These are phyloP conservation scores for Petrocephalus schoutedeni DNA, from an alignment of 2,797 vertebrate genomes.

Conservation along the genomic window DNA sequence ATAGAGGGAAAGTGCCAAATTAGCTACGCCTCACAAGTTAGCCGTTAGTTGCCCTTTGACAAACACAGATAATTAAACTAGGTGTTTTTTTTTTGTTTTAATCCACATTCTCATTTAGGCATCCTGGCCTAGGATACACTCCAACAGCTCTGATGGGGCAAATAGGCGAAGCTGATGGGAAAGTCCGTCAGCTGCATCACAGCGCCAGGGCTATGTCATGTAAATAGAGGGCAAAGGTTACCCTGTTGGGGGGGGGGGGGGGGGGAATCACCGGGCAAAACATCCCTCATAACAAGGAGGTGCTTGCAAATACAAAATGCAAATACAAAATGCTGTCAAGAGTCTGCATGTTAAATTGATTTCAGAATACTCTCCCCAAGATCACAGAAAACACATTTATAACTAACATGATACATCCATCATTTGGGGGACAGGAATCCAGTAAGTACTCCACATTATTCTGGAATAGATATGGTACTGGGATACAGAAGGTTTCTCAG, in stretches of 20 bases:
- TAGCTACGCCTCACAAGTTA: constrained; percentile 58
- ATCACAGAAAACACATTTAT: constrained; percentile 8
- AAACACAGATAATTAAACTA: constrained; percentile 68
- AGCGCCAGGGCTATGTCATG: constrained; percentile 30
- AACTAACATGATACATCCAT: not conserved
- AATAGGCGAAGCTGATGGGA: constrained; percentile 38
- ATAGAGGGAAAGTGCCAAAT: constrained; percentile 52
- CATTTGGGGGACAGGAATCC: not conserved
- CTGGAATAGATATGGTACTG: not conserved
- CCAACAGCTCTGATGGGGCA: constrained; percentile 39
- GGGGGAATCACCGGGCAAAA: not conserved
- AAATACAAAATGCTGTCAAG: not conserved
- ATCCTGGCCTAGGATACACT: constrained; percentile 33
- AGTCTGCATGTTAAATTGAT: constrained; percentile 11
- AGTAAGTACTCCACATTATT: not conserved
- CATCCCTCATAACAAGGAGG: not conserved
- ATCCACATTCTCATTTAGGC: constrained; percentile 34
- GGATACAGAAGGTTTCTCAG: not conserved
- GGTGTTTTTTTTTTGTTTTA: constrained; percentile 33
- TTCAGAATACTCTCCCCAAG: not conserved
- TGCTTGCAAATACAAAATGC: not conserved
- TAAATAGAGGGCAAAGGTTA: constrained; percentile 35
- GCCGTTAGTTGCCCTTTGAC: constrained; percentile 69
- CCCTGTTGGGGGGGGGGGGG: not conserved
- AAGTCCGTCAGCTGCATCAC: constrained; percentile 35